These are phyloP conservation scores for Turnix velox DNA, from an alignment of 2,113 vertebrate species.

Conservation along the genomic window DNA sequence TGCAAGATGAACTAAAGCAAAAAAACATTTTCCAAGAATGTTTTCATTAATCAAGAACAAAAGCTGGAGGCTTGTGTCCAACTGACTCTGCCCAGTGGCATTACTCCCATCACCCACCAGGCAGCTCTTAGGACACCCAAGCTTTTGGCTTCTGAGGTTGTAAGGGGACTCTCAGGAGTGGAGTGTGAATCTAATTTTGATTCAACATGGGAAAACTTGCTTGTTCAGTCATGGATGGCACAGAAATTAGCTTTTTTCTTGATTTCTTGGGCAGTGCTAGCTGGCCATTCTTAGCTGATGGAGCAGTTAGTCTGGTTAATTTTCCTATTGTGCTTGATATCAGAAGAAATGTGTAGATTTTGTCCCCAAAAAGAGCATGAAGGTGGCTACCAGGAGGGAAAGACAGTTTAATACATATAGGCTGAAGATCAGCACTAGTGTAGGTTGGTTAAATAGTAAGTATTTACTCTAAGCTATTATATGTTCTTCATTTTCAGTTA, in stretches of 20 bases:
- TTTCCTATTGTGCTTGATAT: background rate
- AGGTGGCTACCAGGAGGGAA: background rate
- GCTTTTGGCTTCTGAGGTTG: background rate
- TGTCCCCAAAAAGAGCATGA: background rate
- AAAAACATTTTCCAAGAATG: slow-evolving; percentile 18
- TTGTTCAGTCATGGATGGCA: background rate
- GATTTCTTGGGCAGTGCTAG: background rate
- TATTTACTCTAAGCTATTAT: background rate
- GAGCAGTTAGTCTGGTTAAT: background rate
- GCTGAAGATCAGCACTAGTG: background rate
- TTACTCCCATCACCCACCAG: background rate
- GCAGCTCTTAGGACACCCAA: background rate
- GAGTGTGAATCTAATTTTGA: background rate
- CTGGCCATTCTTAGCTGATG: background rate
- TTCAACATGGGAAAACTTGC: background rate
- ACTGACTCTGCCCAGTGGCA: background rate
- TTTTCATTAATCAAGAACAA: slow-evolving; percentile 33
- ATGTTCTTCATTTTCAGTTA: background rate
- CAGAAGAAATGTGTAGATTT: background rate
- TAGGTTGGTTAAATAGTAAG: background rate
- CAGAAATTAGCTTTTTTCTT: background rate
- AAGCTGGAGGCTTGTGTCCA: background rate
- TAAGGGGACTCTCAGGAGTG: background rate
- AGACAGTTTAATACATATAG: background rate
- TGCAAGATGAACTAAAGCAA: slow-evolving; percentile 45